Base-by-base conservation (phyloP, 2,797 vertebrate genomes). In the Pagetopsis macropterus region DNA sequence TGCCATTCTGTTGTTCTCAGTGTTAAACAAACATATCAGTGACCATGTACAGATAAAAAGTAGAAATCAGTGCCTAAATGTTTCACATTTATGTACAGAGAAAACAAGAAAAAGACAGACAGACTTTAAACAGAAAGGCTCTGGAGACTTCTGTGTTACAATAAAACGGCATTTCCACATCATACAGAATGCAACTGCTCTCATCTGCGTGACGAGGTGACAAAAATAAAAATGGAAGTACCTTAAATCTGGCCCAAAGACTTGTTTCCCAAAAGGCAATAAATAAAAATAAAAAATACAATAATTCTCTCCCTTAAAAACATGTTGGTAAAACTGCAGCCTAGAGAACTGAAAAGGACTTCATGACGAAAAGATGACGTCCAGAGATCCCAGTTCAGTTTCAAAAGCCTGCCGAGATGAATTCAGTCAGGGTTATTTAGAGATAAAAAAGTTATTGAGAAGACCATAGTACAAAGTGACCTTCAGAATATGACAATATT, bases 41-140 rank as follows among this genome's bases (percentile, higher is more conserved):
- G 54, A 71, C 8, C 2, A 0, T 14, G 56, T 16, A 40, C 15
- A 27, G 1, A 19, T 63, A 12, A 12, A 7, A 19, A 50, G 33
- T 2, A 8, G 3, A 73, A 40, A 52, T 33, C 62, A 16, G 66
- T 43, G 52, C 67, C 49, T 31, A 43, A 15, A 37, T 0, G 12
- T 13, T 75, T 84, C 82, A 86, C 82, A 81, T 74, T 69, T 46
- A 60, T 31, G 17, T 56, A 31, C 5, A 40, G 33, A 57, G 4
- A 31, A 17, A 40, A n/a, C 1, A 37, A 40, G 23, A 27, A 13
- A 68, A 61, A 52, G 16, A 62, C 3, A 31, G 3, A 66, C n/a
- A 3, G 19, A 46, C 1, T 21, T 44, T 51, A 58, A 41, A 75
- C 8, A 19, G 27, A 17, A 15, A 43, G 19, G 23, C n/a, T 57